phyloP scores from a whole-genome alignment of 2,888 invertebrate species.

The Crepidodera aurea region DNA sequence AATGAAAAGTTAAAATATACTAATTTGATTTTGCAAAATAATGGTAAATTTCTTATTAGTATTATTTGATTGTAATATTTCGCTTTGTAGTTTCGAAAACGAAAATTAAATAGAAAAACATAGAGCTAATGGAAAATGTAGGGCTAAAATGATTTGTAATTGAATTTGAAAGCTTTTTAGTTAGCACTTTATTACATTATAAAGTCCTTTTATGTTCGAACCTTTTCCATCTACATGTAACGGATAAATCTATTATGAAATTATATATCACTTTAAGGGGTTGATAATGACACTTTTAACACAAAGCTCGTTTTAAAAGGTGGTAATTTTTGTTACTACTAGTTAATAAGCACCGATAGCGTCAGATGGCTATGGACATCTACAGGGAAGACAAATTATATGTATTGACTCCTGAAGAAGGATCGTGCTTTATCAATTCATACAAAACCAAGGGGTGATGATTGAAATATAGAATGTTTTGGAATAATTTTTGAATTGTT shows the following conservation, averaged over 20 bases:
- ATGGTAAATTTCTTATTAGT: neutral
- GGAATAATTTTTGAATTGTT: too few relatives aligned
- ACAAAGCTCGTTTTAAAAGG: constrained; percentile 29
- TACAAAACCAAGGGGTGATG: too few relatives aligned
- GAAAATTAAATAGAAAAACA: constrained; percentile 24
- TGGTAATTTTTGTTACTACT: neutral
- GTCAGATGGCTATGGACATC: too few relatives aligned
- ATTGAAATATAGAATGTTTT: too few relatives aligned
- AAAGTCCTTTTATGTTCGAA: constrained; percentile 54
- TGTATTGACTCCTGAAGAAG: too few relatives aligned
- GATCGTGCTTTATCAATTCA: too few relatives aligned
- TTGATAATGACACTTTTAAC: constrained; percentile 55
- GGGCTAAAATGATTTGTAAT: constrained; percentile 42
- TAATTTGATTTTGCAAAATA: neutral
- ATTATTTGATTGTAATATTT: neutral
- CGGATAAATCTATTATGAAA: constrained; percentile 57
- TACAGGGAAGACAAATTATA: too few relatives aligned
- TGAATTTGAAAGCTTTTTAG: constrained; percentile 57
- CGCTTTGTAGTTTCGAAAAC: constrained; percentile 8
- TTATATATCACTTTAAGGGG: constrained; percentile 56
- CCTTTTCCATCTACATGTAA: constrained; percentile 56
- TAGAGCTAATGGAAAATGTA: constrained; percentile 36
- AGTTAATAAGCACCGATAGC: too few relatives aligned
- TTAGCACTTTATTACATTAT: constrained; percentile 53
- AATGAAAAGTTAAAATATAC: neutral